Evolutionary conservation across 1,140 invertebrate genomes (phyloP), one percentile per base, ranked within the genome.

Genomic region (Drosophila parvula): DNA sequence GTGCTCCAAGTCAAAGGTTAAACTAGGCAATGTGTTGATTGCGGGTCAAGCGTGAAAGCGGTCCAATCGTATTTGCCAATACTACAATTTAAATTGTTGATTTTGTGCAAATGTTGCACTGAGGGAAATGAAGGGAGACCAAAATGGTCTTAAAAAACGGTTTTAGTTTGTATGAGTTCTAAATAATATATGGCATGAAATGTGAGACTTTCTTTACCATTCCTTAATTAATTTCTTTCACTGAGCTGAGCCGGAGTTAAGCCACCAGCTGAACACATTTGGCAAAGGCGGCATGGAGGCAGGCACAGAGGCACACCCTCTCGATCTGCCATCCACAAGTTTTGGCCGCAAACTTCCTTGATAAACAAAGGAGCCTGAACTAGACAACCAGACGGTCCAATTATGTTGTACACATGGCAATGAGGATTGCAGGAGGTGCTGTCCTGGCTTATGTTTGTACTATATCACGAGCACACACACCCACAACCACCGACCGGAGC

Each of bases 11-110:
- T 68, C 59, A 81, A 74, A 81, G 79, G 68, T 78, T 67, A 68
- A 71, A 41, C 68, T 43, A 38, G 44, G 51, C 55, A 82, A 68
- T 82, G 68, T 65, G 58, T 65, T 80, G 77, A 70, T 67, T 80
- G 62, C 58, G 65, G 83, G 68, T 88, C 84, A 88, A 78, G 83
- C 79, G 77, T 76, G 69, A 75, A 83, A 81, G 56, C 38, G 73
- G 38, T 58, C 56, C 69, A 79, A 83, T 48, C 59, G 47, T 55
- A 78, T 69, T 69, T 56, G 27, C 41, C 59, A 63, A 65, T 59
- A 36, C 45, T 47, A 60, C 36, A 79, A 79, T 79, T 83, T 71
- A 71, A 76, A 83, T 83, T 73, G 77, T 74, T 79, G 76, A 79
- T 79, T 79, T 79, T 82, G 60, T 76, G 58, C 34, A 74, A 69